Percentiles rank a stretch among this genome's conserved stretches.
Conservation (phyloP, 2,797 vertebrate genomes). For the Chelonia mydas region DNA sequence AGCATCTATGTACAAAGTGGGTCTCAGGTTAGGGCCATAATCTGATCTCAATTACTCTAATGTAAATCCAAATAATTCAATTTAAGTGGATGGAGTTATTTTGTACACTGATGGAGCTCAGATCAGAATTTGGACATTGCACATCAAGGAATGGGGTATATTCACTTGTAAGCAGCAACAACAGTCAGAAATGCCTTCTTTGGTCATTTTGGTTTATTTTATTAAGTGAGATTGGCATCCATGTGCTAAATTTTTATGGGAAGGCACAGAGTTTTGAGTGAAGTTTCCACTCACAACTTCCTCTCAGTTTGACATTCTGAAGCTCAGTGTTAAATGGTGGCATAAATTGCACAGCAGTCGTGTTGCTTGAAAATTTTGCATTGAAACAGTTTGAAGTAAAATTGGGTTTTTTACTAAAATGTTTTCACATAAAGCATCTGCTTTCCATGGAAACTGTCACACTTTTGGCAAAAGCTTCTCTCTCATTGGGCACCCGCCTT, state of each 20-base stretch:
- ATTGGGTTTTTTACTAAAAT: background rate
- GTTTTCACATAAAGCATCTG: background rate
- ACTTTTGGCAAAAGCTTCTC: accelerated
- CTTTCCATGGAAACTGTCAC: background rate
- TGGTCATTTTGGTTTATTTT: background rate
- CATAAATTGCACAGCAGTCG: background rate
- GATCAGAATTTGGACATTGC: background rate
- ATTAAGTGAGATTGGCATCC: background rate
- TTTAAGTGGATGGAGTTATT: background rate
- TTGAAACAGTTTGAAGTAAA: background rate
- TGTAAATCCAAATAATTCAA: background rate
- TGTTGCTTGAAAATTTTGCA: background rate
- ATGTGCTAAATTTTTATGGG: background rate
- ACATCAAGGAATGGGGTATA: background rate
- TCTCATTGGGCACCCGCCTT: background rate
- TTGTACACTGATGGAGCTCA: background rate
- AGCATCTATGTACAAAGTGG: background rate
- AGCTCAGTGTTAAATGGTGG: accelerated
- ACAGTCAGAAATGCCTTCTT: background rate
- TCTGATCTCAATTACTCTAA: background rate
- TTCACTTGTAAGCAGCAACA: background rate
- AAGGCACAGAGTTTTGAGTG: background rate
- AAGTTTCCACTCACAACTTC: background rate
- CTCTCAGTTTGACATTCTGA: accelerated
- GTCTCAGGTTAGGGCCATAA: background rate